Conservation (phyloP, 2,113 vertebrate species). For the Lampris megalopsis region DNA sequence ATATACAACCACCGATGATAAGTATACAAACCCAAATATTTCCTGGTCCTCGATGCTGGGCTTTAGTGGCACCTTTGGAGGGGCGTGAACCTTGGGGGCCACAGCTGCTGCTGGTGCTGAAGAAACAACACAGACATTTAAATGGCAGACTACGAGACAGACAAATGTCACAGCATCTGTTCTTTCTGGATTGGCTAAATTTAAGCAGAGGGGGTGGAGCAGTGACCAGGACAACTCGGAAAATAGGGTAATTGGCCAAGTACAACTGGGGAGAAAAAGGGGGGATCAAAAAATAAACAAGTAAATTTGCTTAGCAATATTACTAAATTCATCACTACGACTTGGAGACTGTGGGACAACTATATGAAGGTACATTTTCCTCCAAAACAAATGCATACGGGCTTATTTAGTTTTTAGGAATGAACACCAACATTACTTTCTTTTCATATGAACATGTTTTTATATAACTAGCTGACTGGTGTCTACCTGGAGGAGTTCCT, state of each 20-base stretch:
- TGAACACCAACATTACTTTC: neutral
- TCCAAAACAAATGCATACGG: no score
- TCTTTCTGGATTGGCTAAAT: no score
- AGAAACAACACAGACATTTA: conserved; percentile 1
- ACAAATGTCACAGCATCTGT: neutral
- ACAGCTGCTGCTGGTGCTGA: conserved; percentile 37
- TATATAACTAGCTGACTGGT: neutral
- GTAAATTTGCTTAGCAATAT: no score
- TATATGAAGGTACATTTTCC: no score
- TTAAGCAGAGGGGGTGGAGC: no score
- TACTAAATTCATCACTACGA: no score
- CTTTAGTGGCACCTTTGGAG: conserved; percentile 83
- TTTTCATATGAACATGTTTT: neutral
- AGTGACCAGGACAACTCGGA: no score
- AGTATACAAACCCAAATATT: conserved; percentile 88
- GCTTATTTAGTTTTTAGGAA: no score
- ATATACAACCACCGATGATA: neutral
- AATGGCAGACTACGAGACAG: neutral
- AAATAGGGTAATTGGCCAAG: no score
- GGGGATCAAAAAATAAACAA: no score
- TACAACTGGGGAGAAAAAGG: no score
- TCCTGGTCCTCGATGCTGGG: conserved; percentile 92
- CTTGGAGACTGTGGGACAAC: no score
- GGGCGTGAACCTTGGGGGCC: conserved; percentile 69
- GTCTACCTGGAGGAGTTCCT: conserved; percentile 82